Percentiles rank a stretch among this genome's conserved stretches.
Evolutionary conservation across 2,888 invertebrate species (phyloP).

Genomic region (Patella caerulea): DNA sequence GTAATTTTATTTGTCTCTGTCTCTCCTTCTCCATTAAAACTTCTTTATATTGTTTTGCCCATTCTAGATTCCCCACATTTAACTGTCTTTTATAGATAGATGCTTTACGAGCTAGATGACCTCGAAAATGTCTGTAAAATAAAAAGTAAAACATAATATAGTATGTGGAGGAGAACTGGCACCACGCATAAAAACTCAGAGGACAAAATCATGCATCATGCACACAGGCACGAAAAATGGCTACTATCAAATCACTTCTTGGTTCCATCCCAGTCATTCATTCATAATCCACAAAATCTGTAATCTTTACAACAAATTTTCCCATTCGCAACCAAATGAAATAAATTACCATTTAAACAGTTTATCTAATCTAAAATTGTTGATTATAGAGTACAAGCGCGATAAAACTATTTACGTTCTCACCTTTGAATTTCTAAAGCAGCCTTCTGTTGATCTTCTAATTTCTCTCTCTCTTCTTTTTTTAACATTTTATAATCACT

Average conservation of each 20-base stretch:
- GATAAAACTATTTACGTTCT: background rate
- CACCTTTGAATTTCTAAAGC: constrained; percentile 61
- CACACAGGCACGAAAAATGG: no score
- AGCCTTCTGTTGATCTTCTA: constrained; percentile 57
- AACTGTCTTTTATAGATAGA: constrained; percentile 55
- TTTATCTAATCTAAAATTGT: no score
- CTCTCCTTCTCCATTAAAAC: constrained; percentile 41
- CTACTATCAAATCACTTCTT: no score
- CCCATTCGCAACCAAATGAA: no score
- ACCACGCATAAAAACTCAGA: no score
- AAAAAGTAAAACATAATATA: background rate
- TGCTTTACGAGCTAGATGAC: constrained; percentile 54
- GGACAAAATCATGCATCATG: no score
- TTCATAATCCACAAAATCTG: no score
- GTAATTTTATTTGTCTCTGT: constrained; percentile 54
- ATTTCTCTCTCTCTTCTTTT: constrained; percentile 51
- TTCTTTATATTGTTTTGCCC: constrained; percentile 57
- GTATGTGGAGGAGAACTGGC: no score
- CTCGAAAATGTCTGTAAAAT: constrained; percentile 50
- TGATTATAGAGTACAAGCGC: no score
- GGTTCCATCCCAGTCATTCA: no score
- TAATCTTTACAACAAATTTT: no score
- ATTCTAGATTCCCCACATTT: constrained; percentile 50
- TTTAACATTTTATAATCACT: constrained; percentile 56
- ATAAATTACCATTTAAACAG: no score